phyloP scores from a whole-genome alignment of 2,797 vertebrate species.

The Crocidura indochinensis region DNA sequence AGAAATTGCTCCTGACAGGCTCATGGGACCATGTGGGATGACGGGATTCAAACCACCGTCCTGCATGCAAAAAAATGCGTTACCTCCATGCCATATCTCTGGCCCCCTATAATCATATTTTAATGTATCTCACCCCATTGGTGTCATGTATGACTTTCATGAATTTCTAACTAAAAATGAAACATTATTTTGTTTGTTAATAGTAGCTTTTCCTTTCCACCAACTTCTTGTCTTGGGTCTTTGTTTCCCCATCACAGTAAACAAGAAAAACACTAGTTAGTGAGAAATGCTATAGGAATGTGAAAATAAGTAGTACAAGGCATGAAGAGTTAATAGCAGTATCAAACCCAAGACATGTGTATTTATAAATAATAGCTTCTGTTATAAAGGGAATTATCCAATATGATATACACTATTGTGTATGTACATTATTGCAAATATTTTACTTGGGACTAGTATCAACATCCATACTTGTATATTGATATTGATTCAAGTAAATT shows the following conservation, averaged over 20 bases:
- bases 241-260: background rate
- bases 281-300: background rate
- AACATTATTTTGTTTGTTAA: background rate
- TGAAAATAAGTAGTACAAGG: too few relatives aligned
- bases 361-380: background rate
- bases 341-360: background rate
- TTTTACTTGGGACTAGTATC: background rate
- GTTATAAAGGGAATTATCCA: background rate
- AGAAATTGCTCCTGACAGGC: too few relatives aligned
- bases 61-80: too few relatives aligned
- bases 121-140: background rate
- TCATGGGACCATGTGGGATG: too few relatives aligned
- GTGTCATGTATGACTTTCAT: background rate
- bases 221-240: background rate
- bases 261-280: background rate
- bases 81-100: too few relatives aligned
- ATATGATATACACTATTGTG: background rate
- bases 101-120: background rate
- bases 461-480: background rate
- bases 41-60: too few relatives aligned
- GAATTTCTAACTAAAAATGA: constrained; percentile 9
- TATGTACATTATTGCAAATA: background rate
- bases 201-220: background rate
- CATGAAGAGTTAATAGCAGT: background rate
- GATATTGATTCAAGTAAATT: background rate